A percentile compares a stretch with the other conserved stretches of the same genome.
Evolutionary conservation across 2,797 vertebrate genomes (phyloP).

Genomic region (Oceanodroma leucorhoa): DNA sequence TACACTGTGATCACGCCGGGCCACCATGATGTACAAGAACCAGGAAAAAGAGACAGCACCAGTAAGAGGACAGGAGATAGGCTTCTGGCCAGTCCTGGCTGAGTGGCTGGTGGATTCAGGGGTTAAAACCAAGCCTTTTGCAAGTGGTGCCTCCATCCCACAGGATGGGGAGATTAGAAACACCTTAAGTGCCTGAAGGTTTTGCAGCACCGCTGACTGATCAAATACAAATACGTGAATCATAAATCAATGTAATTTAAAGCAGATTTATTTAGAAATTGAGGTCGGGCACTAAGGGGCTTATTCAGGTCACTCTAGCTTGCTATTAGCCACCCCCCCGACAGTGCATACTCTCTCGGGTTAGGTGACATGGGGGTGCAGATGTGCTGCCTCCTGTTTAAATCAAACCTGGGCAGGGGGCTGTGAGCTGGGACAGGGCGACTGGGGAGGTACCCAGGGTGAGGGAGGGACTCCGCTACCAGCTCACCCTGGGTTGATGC

Average conservation of each 20-base stretch:
- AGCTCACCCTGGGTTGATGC: not conserved
- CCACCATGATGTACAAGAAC: not conserved
- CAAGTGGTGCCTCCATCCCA: not conserved
- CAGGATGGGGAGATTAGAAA: slow-evolving; percentile 18
- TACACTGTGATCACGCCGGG: not conserved
- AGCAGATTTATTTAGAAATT: slow-evolving; percentile 55
- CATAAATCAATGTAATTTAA: slow-evolving; percentile 61
- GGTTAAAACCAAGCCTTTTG: slow-evolving; percentile 10
- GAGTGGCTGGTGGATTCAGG: not conserved
- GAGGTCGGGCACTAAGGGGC: not conserved
- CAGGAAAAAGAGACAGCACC: not conserved
- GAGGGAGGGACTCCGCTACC: not conserved
- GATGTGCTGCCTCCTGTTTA: not conserved
- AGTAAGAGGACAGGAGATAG: not conserved
- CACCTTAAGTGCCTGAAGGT: slow-evolving; percentile 11
- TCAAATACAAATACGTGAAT: slow-evolving; percentile 58
- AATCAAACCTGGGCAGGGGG: not conserved
- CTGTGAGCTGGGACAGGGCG: not conserved
- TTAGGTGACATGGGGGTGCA: not conserved
- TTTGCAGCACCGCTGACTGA: slow-evolving; percentile 25
- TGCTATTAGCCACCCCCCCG: not conserved
- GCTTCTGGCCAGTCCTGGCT: not conserved
- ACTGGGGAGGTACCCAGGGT: too few species aligned
- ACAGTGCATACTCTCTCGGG: fast-evolving
- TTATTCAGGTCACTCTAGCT: not conserved